Conservation (phyloP, 2,888 invertebrate genomes). For the Malthinus flaveolus region DNA sequence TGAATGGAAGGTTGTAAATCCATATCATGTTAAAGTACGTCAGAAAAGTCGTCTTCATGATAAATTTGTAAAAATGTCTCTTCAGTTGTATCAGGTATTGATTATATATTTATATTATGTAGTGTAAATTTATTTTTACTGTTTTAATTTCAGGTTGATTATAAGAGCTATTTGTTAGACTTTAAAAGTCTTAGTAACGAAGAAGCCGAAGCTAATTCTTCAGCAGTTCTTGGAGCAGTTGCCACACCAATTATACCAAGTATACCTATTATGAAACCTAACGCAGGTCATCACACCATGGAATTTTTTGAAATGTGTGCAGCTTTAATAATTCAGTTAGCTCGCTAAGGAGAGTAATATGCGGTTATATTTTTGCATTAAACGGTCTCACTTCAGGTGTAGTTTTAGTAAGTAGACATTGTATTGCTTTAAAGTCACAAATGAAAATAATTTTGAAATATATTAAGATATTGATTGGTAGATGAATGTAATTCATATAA, state of each 20-base stretch:
- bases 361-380: too few species aligned
- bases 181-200: constrained; percentile 93
- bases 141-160: constrained; percentile 71
- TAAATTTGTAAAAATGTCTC: constrained; percentile 92
- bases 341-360: constrained; percentile 65
- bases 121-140: constrained; percentile 1
- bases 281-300: constrained; percentile 90
- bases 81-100: constrained; percentile 89
- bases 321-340: constrained; percentile 95
- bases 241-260: constrained; percentile 47
- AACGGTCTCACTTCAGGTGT: too few species aligned
- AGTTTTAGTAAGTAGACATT: too few species aligned
- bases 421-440: too few species aligned
- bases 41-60: constrained; percentile 81
- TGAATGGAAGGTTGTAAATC: constrained; percentile 99
- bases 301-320: constrained; percentile 99
- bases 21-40: constrained; percentile 95
- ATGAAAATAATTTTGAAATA: too few species aligned
- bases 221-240: constrained; percentile 43
- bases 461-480: too few species aligned
- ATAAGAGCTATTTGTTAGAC: constrained; percentile 95
- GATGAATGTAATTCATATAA: too few species aligned
- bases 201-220: constrained; percentile 55
- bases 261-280: constrained; percentile 25
- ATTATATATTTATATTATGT: too few species aligned